Base-by-base conservation (phyloP, 2,113 vertebrate species). In the Phodopus roborovskii region DNA sequence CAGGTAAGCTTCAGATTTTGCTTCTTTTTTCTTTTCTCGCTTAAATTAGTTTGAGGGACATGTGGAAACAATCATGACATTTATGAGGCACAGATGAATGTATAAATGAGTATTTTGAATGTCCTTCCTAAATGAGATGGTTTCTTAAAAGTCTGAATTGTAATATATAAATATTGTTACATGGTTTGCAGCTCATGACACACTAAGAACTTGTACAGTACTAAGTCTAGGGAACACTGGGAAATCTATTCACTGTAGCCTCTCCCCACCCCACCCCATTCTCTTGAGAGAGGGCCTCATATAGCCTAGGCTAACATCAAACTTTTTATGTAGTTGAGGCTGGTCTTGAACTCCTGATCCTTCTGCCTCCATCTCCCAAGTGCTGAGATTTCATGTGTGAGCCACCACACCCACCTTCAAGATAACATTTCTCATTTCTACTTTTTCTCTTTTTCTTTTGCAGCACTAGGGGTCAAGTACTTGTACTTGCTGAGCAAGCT, bases 1-100 rank as follows among this genome's bases (percentile, higher is more conserved):
- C 97, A 99, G 99, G 99, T 99, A 95, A 92, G 98, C 90, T 58
- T 70, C 81, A n/a, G 5, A 78, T 11, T 81, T 39, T 45, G 8
- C 5, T 0, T 73, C 94, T 64, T 90, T 90, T 78, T 66, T 70
- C 16, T 86, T 48, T 95, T 83, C 78, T 79, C 30, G 42, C 39
- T 85, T 81, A 53, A 84, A 19, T 79, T 56, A n/a, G 60, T 68
- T 36, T 84, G 79, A 70, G 45, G 93, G 45, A 74, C 17, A 13
- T 36, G 20, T 45, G 36, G 33, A 39, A 64, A 7, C 39, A 75
- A 0, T 42, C 26, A 9, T 82, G 19, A 42, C 22, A 19, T 20
- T 15, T 53, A 75, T 0, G 68, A 84, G 33, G 3, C 70, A 75
- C 33, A 39, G 24, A 19, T 48, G 62, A 33, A 48, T 68, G 3